Conservation (phyloP, 2,888 invertebrate genomes). For the Philereme vetulata region DNA sequence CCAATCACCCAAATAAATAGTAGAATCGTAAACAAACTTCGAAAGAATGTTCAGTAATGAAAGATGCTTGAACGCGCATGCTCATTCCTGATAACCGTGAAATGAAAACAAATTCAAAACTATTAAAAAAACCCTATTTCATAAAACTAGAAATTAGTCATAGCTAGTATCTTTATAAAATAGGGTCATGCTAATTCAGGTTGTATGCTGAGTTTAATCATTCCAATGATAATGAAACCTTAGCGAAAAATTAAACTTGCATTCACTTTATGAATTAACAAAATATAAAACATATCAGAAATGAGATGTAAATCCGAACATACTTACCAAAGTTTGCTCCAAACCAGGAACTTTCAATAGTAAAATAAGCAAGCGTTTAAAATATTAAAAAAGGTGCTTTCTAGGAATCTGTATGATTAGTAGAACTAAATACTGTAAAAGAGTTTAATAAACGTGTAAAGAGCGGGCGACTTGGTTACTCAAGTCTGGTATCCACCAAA, state of each 20-base stretch:
- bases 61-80: constrained; percentile 48
- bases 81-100: constrained; percentile 57
- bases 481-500: background rate
- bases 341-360: constrained; percentile 14
- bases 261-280: constrained; percentile 5
- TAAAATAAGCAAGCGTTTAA: constrained; percentile 46
- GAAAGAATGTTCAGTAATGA: constrained; percentile 28
- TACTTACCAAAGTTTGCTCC: constrained; percentile 42
- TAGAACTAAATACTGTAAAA: constrained; percentile 27
- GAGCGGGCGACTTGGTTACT: no score
- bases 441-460: background rate
- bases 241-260: background rate
- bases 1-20: constrained; percentile 10
- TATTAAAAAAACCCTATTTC: background rate
- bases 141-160: background rate
- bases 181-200: no score
- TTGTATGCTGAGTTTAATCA: constrained; percentile 4
- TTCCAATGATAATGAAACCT: constrained; percentile 16
- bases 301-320: constrained; percentile 47
- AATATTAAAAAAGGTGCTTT: constrained; percentile 40
- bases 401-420: constrained; percentile 32
- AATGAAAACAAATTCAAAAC: constrained; percentile 14
- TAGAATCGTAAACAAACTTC: constrained; percentile 43
- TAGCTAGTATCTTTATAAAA: no score
- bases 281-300: constrained; percentile 45